Evolutionary conservation across 2,113 vertebrate species (phyloP).

Genomic region (Psephotus haematonotus): DNA sequence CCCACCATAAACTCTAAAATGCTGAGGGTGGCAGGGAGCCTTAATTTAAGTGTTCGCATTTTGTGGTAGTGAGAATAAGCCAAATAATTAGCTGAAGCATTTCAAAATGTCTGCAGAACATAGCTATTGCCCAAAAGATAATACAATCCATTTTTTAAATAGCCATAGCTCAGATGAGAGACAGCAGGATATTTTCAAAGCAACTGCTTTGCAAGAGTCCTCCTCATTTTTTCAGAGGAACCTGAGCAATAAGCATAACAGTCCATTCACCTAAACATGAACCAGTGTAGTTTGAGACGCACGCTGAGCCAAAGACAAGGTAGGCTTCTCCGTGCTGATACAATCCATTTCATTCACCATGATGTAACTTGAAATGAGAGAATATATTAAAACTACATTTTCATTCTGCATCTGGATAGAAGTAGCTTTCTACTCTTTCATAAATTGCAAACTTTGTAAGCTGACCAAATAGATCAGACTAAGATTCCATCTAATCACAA

Average conservation of each 20-base stretch:
- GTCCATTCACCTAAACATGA: accelerated
- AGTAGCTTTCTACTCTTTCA: not conserved
- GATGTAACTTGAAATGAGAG: not conserved
- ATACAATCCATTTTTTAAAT: not conserved
- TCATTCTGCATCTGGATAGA: not conserved
- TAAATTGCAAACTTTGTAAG: not conserved
- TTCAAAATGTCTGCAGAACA: not conserved
- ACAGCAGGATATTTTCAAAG: not conserved
- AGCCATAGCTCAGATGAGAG: not conserved
- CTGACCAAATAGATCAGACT: not conserved
- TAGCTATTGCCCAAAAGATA: not conserved
- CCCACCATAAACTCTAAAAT: not conserved
- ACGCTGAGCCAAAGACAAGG: not conserved
- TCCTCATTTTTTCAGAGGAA: not conserved
- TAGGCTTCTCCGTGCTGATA: not conserved
- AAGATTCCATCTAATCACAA: not conserved
- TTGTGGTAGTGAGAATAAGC: not conserved
- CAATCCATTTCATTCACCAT: not conserved
- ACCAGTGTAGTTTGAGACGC: not conserved
- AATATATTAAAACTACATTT: not conserved
- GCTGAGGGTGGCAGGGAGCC: not conserved
- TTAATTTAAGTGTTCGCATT: accelerated
- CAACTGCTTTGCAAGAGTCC: not conserved
- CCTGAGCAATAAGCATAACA: not conserved
- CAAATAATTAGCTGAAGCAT: not conserved